Evolutionary conservation across 2,888 invertebrate species (phyloP).

Genomic region (Drosophila lacicola): DNA sequence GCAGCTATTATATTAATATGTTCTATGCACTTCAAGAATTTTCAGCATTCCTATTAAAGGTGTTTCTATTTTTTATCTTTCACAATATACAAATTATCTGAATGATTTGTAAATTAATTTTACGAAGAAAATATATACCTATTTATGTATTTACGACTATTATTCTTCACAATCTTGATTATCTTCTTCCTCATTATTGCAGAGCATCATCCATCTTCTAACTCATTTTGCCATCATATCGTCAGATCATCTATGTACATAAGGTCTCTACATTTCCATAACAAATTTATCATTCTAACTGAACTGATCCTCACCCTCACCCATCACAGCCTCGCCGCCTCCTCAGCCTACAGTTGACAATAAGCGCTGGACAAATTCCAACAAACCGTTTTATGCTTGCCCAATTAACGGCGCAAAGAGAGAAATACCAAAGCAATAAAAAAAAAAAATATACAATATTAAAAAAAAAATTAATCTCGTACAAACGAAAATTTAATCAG

Average conservation of each 20-base stretch:
- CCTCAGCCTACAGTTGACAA: not conserved
- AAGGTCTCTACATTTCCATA: constrained; percentile 24
- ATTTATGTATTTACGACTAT: no score
- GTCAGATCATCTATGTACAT: not conserved
- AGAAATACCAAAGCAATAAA: constrained; percentile 14
- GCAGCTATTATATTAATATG: no score
- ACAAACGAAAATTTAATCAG: constrained; percentile 52
- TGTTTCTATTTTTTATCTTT: no score
- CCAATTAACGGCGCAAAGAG: constrained; percentile 49
- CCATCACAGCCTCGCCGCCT: not conserved
- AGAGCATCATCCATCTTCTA: constrained; percentile 12
- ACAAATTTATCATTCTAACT: constrained; percentile 25
- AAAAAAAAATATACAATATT: not conserved
- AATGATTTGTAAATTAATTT: no score
- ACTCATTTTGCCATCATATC: not conserved
- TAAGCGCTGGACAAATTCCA: constrained; percentile 18
- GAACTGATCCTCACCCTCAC: constrained; percentile 1
- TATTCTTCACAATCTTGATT: constrained; percentile 2
- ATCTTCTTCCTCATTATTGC: not conserved
- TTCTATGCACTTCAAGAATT: no score
- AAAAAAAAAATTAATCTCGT: constrained; percentile 26
- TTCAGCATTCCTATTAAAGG: no score
- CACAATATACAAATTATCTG: no score
- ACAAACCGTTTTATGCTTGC: constrained; percentile 34
- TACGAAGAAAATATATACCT: no score